Evolutionary conservation across 1,140 invertebrate genomes (phyloP), one percentile per base, ranked within the genome.

Genomic region (Drosophila nannoptera): DNA sequence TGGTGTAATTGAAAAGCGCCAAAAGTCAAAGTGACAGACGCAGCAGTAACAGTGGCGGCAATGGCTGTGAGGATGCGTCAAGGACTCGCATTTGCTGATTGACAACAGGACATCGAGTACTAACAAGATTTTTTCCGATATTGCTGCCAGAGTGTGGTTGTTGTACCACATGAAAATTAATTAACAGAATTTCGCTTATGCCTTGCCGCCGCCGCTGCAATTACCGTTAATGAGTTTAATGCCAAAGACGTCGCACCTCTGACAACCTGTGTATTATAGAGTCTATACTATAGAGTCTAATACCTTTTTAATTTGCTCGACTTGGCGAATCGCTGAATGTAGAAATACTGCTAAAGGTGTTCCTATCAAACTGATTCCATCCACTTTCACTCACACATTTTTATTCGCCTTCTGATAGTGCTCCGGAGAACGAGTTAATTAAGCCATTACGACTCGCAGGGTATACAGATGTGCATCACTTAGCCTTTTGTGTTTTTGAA

Each of bases 141-240:
- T 5, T 52, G 16, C n/a, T 42, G 31, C 48, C 54, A n/a, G 32
- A 48, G 12, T 52, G 42, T 65, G 52, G 55, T 48, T 42, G 36
- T 42, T 67, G 36, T 43, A 42, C 58, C 77, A 77, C 75, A 86
- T 87, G 54, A 70, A 70, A 83, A 78, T 87, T 88, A 87, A 87
- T 87, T 87, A 87, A 87, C 86, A 87, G 73, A 87, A 88, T 76
- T 84, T 75, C 59, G 64, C 67, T 78, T 6, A 14, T 43, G 73
- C 65, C 71, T 84, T 69, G 66, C 59, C 33, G 52, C 31, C 50
- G 50, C 66, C 55, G 64, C 77, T 86, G 77, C 81, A 86, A 86
- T 86, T 86, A 86, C 66, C 82, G 82, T 87, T 86, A 86, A 86
- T 86, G 82, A 86, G 81, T 87, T 86, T 87, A 87, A 77, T 80